A percentile compares a stretch with the other conserved stretches of the same genome.
Conservation (phyloP, 2,113 vertebrate species). For the Zapus hudsonius region DNA sequence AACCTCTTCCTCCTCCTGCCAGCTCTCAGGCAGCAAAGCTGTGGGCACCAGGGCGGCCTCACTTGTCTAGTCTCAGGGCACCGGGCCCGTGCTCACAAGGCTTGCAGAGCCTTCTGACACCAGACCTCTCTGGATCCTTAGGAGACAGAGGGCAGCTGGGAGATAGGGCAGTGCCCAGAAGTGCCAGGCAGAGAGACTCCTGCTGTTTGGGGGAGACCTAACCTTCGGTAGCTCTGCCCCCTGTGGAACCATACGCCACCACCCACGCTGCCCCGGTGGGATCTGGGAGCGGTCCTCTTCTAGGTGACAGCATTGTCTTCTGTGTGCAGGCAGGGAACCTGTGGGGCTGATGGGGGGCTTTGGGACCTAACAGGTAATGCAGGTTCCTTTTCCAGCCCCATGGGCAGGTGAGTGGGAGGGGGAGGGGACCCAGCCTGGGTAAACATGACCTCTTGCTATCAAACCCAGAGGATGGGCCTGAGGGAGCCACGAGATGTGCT, state of each 20-base stretch:
- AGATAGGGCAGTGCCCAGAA: not conserved
- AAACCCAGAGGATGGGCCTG: constrained; percentile 73
- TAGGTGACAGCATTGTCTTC: not conserved
- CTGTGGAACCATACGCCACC: not conserved
- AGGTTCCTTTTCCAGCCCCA: not conserved
- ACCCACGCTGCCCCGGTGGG: not conserved
- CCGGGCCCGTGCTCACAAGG: too few species aligned
- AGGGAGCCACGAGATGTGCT: constrained; percentile 77
- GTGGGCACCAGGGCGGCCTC: too few species aligned
- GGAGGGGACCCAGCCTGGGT: not conserved
- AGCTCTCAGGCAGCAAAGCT: not conserved
- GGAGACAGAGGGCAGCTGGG: not conserved
- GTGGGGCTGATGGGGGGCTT: not conserved
- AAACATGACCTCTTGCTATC: not conserved
- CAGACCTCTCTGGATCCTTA: not conserved
- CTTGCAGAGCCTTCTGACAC: not conserved
- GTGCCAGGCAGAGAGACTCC: not conserved
- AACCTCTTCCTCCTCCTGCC: not conserved
- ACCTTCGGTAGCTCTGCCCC: not conserved
- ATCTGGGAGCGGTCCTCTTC: not conserved
- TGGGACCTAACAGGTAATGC: not conserved
- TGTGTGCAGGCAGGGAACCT: not conserved
- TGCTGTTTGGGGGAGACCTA: too few species aligned
- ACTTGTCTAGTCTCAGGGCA: not conserved
- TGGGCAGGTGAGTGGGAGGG: rapidly evolving